These are phyloP conservation scores for Drosophila nasuta DNA, from an alignment of 1,140 invertebrate species.

Conservation along the genomic window DNA sequence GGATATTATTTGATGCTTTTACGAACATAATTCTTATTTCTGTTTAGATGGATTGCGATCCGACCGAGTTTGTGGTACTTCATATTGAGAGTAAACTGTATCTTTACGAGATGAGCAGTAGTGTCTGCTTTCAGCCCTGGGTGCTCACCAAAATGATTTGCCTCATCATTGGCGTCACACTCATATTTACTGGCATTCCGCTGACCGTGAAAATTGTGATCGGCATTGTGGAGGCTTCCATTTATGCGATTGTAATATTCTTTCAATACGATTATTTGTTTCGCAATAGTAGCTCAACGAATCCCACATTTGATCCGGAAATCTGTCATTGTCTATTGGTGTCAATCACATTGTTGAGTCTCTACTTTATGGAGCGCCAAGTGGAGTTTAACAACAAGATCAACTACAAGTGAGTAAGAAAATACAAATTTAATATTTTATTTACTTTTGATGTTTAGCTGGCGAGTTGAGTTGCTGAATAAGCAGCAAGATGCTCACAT, in stretches of 20 bases:
- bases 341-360: conserved; percentile 88
- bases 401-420: conserved; percentile 86
- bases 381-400: conserved; percentile 94
- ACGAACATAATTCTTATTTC: background rate
- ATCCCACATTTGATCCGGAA: conserved; percentile 87
- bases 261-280: conserved; percentile 86
- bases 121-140: conserved; percentile 88
- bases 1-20: background rate
- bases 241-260: conserved; percentile 90
- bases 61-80: conserved; percentile 13
- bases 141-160: conserved; percentile 92
- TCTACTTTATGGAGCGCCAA: conserved; percentile 93
- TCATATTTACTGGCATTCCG: conserved; percentile 93
- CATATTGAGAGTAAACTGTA: conserved; percentile 54
- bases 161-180: conserved; percentile 91
- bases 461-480: conserved; percentile 92
- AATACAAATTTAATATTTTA: background rate
- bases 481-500: conserved; percentile 91
- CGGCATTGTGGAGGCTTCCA: conserved; percentile 87
- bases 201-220: conserved; percentile 92
- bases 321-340: conserved; percentile 89
- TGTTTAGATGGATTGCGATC: conserved; percentile 41
- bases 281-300: conserved; percentile 87
- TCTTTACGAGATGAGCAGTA: conserved; percentile 40
- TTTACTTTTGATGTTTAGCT: conserved; percentile 85